These are phyloP conservation scores for Drosophila paramelanica DNA, from an alignment of 2,888 invertebrate species.

Conservation along the genomic window DNA sequence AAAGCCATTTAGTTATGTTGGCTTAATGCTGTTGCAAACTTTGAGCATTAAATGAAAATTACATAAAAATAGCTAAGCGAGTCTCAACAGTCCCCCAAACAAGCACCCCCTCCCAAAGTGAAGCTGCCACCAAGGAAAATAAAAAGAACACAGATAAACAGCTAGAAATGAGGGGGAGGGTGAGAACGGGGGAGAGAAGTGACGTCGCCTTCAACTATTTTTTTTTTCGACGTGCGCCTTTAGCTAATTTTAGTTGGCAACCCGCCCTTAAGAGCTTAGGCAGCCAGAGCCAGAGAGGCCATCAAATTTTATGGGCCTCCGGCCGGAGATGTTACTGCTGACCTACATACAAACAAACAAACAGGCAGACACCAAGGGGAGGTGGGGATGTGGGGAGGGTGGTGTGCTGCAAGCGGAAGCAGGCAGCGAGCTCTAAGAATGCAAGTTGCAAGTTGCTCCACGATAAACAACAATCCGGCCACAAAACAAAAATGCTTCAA, in stretches of 20 bases:
- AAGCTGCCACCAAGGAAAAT: neutral
- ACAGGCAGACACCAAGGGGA: slow-evolving; percentile 10
- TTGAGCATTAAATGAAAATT: slow-evolving; percentile 43
- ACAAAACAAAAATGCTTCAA: slow-evolving; percentile 26
- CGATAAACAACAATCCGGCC: slow-evolving; percentile 54
- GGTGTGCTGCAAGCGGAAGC: slow-evolving; percentile 19
- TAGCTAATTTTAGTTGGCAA: slow-evolving; percentile 58
- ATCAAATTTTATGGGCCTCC: slow-evolving; percentile 62
- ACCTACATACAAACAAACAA: slow-evolving; percentile 49
- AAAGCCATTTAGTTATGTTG: slow-evolving; percentile 59
- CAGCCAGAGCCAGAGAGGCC: neutral
- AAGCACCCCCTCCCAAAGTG: too few species aligned
- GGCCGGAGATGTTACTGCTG: slow-evolving; percentile 58
- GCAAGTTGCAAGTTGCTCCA: slow-evolving; percentile 46
- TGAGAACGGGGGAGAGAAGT: neutral
- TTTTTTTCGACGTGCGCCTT: slow-evolving; percentile 29
- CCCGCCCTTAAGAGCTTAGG: slow-evolving; percentile 35
- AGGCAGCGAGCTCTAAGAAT: slow-evolving; percentile 33
- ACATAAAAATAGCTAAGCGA: slow-evolving; percentile 48
- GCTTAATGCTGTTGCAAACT: slow-evolving; percentile 31
- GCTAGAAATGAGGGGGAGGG: neutral
- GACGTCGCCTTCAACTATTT: slow-evolving; percentile 51
- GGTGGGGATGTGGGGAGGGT: neutral
- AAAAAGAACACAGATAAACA: neutral
- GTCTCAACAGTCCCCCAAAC: too few species aligned